Evolutionary conservation across 2,888 invertebrate genomes (phyloP).

Genomic region (Epinotia bilunana): DNA sequence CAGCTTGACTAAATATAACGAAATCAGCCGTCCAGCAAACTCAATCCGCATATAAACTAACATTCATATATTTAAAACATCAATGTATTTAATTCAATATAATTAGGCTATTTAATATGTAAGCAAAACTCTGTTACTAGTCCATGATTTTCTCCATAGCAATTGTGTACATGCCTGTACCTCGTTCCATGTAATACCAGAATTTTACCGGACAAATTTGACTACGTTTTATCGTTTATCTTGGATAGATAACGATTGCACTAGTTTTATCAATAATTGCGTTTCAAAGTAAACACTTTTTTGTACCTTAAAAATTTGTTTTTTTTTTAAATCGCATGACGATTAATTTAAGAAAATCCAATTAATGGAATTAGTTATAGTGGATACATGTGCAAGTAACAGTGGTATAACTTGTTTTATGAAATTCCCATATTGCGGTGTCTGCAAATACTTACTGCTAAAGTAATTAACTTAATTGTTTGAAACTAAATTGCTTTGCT

Average conservation of each 20-base stretch:
- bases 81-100: neutral
- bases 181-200: no score
- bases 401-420: neutral
- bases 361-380: neutral
- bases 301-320: no score
- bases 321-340: no score
- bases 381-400: neutral
- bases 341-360: no score
- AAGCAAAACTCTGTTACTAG: constrained; percentile 17
- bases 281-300: no score
- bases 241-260: no score
- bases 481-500: neutral
- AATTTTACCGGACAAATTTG: no score
- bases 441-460: neutral
- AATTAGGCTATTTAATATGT: constrained; percentile 24
- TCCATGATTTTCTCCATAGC: neutral
- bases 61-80: constrained; percentile 20
- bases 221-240: no score
- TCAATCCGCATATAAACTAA: constrained; percentile 15
- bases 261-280: no score
- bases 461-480: neutral
- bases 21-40: constrained; percentile 7
- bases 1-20: neutral
- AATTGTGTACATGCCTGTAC: neutral
- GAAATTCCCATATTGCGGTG: neutral